A percentile compares a stretch with the other conserved stretches of the same genome.
phyloP scores from a whole-genome alignment of 2,888 invertebrate genomes.

The Pseudanteris insignis region DNA sequence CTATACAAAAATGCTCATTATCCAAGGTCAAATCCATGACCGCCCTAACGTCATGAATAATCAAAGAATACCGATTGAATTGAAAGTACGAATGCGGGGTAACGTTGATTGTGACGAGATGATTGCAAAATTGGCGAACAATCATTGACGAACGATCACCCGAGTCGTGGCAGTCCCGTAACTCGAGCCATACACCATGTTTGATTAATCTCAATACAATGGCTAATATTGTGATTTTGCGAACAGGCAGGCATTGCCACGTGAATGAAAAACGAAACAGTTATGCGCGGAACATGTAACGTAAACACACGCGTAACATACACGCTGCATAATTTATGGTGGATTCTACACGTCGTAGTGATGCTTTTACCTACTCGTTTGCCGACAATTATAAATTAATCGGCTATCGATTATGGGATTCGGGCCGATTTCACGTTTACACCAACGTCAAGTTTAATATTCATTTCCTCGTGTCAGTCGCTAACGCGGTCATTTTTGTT shows the following conservation, averaged over 20 bases:
- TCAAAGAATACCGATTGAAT: conserved; percentile 7
- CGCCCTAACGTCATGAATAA: too few species aligned
- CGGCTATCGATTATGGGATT: conserved; percentile 10
- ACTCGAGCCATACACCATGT: conserved; percentile 10
- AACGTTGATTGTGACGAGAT: too few species aligned
- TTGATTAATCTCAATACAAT: conserved; percentile 23
- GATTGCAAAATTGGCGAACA: too few species aligned
- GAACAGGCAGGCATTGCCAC: conserved; percentile 3
- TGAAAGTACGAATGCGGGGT: too few species aligned
- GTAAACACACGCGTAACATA: too few species aligned
- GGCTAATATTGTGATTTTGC: conserved; percentile 17
- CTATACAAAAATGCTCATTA: too few species aligned
- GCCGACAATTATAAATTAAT: conserved; percentile 20
- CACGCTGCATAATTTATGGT: conserved; percentile 13
- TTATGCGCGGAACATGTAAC: too few species aligned
- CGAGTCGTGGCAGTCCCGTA: conserved; percentile 8
- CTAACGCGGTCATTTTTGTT: too few species aligned
- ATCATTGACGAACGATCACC: conserved; percentile 1
- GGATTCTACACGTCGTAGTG: conserved; percentile 7
- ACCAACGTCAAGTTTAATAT: conserved; percentile 4
- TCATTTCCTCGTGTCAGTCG: too few species aligned
- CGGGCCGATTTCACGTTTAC: conserved; percentile 4
- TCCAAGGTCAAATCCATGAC: too few species aligned
- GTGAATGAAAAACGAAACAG: conserved; percentile 18
- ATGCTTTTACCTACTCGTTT: conserved; percentile 9